Base-by-base conservation (phyloP, 2,888 invertebrate species). In the Baccha elongata region DNA sequence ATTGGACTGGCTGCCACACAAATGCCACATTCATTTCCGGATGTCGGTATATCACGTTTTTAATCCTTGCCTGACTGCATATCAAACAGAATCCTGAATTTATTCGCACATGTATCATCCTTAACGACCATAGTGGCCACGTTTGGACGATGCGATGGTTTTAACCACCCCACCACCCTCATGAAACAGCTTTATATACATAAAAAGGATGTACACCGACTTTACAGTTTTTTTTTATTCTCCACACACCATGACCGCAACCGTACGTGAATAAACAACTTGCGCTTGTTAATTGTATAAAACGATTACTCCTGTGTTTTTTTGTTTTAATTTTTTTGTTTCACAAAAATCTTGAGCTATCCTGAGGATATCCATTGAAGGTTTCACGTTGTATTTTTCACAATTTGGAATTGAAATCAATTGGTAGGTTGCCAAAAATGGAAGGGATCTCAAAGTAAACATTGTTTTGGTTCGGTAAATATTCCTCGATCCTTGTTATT, bases 91-190 rank as follows among this genome's bases (percentile, higher is more conserved):
- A 84, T 85, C 85, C 83, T 65, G 84, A 85, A 86, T 86, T 86
- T 86, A 86, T 86, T 86, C 85, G 80, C 86, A 85, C 85, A 85
- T 86, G 75, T 84, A 85, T 86, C 85, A 86, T 86, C 78, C 85
- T 85, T 86, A 85, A 85, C 84, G 75, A 80, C 78, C 71, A n/a
- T n/a, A 52, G 23, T 84, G 78, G 26, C 67, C 68, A 62, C 42
- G 62, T 64, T 44, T 55, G 48, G 42, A 35, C 42, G 15, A 26
- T 42, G 37, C 8, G 3, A 32, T 8, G 29, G 29, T 32, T 52
- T 48, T 15, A 46, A 50, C 62, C 42, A 50, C 52, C 60, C 15
- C 32, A 13, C n/a, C 35, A 13, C 5, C 37, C 40, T n/a, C n/a
- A n/a, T n/a, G 10, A 50, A 35, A 11, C 8, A 26, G 21, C n/a